A percentile compares a stretch with the other conserved stretches of the same genome.
phyloP scores from a whole-genome alignment of 1,140 invertebrate genomes.

The Telenomus remus region DNA sequence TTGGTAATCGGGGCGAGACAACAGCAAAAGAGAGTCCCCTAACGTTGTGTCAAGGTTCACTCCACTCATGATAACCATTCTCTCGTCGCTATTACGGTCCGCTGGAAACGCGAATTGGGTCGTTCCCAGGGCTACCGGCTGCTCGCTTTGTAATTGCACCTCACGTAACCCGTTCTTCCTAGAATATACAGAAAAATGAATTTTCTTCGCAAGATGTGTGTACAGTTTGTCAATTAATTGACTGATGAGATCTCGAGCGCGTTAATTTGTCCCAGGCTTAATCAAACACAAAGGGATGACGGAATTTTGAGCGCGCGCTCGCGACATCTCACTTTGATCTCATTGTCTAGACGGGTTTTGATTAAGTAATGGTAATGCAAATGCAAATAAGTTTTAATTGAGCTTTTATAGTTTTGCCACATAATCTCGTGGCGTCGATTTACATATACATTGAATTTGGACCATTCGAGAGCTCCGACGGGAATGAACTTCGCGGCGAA shows the following conservation, averaged over 20 bases:
- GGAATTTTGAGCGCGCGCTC: background rate
- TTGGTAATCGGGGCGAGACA: constrained; percentile 47
- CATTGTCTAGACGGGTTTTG: constrained; percentile 7
- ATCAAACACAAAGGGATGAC: background rate
- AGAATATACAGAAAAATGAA: constrained; percentile 19
- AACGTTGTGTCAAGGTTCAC: constrained; percentile 57
- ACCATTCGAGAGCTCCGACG: constrained; percentile 7
- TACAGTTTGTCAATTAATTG: no score
- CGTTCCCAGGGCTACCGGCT: constrained; percentile 56
- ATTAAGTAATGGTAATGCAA: constrained; percentile 22
- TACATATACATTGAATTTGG: constrained; percentile 27
- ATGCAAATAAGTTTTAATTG: constrained; percentile 21
- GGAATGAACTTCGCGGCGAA: constrained; percentile 5
- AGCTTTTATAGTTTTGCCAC: constrained; percentile 14
- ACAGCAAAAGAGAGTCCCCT: constrained; percentile 41
- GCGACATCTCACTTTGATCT: background rate
- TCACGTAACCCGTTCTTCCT: constrained; percentile 49
- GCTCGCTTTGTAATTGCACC: constrained; percentile 46
- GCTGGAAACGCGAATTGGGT: constrained; percentile 61
- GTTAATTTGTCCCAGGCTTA: no score
- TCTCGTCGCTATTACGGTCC: constrained; percentile 50
- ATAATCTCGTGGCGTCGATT: constrained; percentile 9
- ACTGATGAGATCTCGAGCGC: no score
- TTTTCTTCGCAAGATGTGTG: background rate
- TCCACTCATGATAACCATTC: constrained; percentile 55